Conservation (phyloP, 2,113 vertebrate genomes). For the Motacilla alba region DNA sequence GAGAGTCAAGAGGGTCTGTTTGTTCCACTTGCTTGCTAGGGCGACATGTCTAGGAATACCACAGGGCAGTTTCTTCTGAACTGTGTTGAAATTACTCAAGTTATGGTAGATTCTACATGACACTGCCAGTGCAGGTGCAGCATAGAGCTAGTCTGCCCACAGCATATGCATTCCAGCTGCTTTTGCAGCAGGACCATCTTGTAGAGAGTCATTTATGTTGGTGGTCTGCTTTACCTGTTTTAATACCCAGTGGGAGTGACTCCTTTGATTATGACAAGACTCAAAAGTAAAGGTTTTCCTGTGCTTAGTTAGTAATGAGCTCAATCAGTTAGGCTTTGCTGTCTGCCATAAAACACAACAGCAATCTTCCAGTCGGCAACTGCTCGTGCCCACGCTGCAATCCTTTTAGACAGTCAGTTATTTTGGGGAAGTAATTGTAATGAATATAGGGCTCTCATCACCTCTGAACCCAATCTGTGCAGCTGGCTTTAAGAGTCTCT, state of each 20-base stretch:
- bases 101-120: neutral
- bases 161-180: neutral
- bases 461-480: neutral
- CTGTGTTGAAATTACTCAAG: neutral
- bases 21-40: neutral
- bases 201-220: neutral
- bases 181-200: neutral
- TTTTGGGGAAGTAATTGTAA: neutral
- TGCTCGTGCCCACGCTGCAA: neutral
- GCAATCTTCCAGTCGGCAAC: neutral
- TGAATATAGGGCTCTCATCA: neutral
- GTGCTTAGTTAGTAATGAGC: neutral
- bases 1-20: neutral
- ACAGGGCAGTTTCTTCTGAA: neutral
- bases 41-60: rapidly evolving
- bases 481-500: neutral
- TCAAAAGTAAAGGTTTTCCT: neutral
- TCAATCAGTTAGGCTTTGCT: neutral
- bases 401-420: neutral
- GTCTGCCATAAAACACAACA: neutral
- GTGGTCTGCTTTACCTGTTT: neutral
- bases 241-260: neutral
- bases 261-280: neutral
- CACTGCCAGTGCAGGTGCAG: neutral
- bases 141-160: neutral